Base-by-base conservation (phyloP, 2,888 invertebrate genomes). In the Acrobasis suavella region DNA sequence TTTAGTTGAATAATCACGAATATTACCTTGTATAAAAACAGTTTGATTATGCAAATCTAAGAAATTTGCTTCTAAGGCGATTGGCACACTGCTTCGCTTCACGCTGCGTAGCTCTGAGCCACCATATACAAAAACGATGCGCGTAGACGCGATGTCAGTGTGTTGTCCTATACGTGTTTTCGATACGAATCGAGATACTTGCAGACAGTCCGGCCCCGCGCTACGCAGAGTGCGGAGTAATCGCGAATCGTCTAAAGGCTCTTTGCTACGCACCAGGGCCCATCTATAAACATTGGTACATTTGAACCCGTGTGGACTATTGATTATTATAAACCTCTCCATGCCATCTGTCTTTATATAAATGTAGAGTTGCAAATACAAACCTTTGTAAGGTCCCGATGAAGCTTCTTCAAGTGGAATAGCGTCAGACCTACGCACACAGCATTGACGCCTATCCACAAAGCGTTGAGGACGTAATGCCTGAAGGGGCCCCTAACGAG, bases 401-500 rank as follows among this genome's bases (percentile, higher is more conserved):
- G 96, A 69, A 98, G 94, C 82, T 95, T 96, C 82, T 95, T 93
- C 74, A 98, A 94, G 86, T 97, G 97, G 88, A 96, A 96, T 68
- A 96, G 94, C 63, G 97, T 97, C 68, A 97, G 93, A 60, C 95
- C 94, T 60, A 97, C 95, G 87, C 97, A 97, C 75, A 97, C 96
- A 66, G 97, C 94, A 87, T 98, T 96, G 76, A 97, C 96, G 70
- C 96, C 94, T 74, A 97, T 97, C 98, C 97, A 98, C 50, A 98
- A 93, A 61, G 97, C 96, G 89, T 97, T 97, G 72, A 98, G 95
- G 66, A 98, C 96, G 87, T 97, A 97, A 92, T 97, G 97, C 69
- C 97, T 94, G 76, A 97, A 96, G 64, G 97, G 96, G 37, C 97
- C 97, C 83, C 97, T 96, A 60, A 97, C 96, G 72, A 97, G 93